Percentiles rank a stretch among this genome's conserved stretches.
phyloP scores from a whole-genome alignment of 2,113 vertebrate species.

The Orcinus orca region DNA sequence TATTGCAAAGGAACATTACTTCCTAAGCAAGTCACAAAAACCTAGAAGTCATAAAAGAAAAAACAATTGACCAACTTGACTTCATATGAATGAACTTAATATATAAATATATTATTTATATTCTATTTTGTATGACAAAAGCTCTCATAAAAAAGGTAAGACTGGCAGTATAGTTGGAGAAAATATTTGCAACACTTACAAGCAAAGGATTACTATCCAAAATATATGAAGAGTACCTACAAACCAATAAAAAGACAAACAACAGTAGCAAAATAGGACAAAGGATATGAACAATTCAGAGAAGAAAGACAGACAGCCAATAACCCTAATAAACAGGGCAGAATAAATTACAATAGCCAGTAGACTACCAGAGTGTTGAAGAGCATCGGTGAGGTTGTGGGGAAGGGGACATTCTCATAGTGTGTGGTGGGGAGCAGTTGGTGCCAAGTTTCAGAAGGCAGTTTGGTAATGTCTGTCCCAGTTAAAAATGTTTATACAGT shows the following conservation, averaged over 20 bases:
- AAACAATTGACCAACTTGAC: neutral
- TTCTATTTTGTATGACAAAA: neutral
- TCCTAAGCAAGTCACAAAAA: neutral
- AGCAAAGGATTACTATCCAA: neutral
- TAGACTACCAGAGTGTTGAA: neutral
- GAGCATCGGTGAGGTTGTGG: neutral
- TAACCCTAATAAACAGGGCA: neutral
- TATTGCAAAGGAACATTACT: neutral
- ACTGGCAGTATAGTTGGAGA: neutral
- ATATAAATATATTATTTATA: neutral
- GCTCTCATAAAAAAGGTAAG: neutral
- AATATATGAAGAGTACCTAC: neutral
- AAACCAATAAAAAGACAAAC: neutral
- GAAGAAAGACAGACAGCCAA: neutral
- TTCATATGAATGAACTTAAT: neutral
- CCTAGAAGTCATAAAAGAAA: neutral
- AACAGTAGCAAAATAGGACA: neutral
- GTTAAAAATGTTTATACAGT: neutral
- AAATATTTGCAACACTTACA: neutral
- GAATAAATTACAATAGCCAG: rapidly evolving
- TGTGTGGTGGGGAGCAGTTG: neutral
- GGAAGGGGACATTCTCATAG: rapidly evolving
- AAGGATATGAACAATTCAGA: neutral
- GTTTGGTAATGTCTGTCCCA: neutral
- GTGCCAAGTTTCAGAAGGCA: rapidly evolving